Conservation (phyloP, 2,113 vertebrate species). For the Ammodytes marinus region DNA sequence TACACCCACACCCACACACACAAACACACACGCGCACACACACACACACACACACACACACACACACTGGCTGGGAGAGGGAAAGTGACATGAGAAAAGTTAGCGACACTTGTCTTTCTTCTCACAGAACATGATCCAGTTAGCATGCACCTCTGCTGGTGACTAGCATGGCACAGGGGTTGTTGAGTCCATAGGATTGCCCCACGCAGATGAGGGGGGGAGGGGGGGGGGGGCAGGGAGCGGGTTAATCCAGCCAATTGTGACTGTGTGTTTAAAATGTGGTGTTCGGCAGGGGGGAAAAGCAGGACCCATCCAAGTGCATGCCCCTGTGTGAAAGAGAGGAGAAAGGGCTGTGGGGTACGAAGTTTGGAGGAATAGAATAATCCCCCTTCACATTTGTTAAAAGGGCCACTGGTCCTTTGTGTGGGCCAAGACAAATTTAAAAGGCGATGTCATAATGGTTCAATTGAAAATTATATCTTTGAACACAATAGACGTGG, state of each 20-base stretch:
- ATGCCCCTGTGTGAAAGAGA: conserved; percentile 89
- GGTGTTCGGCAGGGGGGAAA: conserved; percentile 88
- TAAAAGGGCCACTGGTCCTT: conserved; percentile 86
- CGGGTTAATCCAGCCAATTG: conserved; percentile 96
- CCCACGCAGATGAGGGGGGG: conserved; percentile 69
- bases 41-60: conserved; percentile 53
- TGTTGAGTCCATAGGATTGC: conserved; percentile 92
- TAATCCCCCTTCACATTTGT: conserved; percentile 93
- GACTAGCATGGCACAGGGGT: conserved; percentile 89
- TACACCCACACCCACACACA: conserved; percentile 84
- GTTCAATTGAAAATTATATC: conserved; percentile 85
- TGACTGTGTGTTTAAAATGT: conserved; percentile 94
- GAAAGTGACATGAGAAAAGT: conserved; percentile 99
- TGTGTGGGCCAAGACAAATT: conserved; percentile 84
- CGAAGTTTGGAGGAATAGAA: conserved; percentile 89
- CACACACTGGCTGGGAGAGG: conserved; percentile 88
- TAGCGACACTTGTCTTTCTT: conserved; percentile 95
- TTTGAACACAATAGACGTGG: conserved; percentile 84
- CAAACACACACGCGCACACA: too few relatives aligned
- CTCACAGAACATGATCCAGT: conserved; percentile 98
- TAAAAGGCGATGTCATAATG: conserved; percentile 87
- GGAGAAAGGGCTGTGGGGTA: conserved; percentile 83
- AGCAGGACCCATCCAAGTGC: conserved; percentile 89
- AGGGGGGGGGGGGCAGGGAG: conserved; percentile 81
- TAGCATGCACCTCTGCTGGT: conserved; percentile 96